Evolutionary conservation across 2,888 invertebrate genomes (phyloP).

Genomic region (Lathronympha strigana): DNA sequence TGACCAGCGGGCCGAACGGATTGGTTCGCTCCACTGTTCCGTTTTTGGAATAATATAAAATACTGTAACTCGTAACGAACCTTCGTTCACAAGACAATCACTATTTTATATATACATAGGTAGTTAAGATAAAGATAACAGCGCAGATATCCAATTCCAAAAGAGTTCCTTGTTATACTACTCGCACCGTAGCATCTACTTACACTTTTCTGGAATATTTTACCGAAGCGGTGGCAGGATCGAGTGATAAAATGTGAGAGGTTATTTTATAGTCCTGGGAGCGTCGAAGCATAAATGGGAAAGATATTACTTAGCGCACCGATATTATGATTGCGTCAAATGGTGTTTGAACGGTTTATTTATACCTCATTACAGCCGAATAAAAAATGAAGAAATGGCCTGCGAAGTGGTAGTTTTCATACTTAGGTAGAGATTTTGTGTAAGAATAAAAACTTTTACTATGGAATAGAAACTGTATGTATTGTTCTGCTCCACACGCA

Average conservation of each 20-base stretch:
- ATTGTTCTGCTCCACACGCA: too few species aligned
- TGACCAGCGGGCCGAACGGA: conserved; percentile 19
- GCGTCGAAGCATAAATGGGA: background rate
- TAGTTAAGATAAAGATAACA: background rate
- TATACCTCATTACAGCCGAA: background rate
- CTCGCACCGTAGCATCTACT: background rate
- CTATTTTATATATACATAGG: background rate
- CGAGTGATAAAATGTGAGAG: conserved; percentile 1
- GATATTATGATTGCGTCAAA: background rate
- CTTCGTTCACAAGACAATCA: background rate
- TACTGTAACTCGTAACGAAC: background rate
- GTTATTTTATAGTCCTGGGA: conserved; percentile 5
- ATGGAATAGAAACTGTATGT: too few species aligned
- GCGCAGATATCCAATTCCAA: background rate
- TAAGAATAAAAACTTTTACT: too few species aligned
- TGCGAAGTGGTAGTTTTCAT: too few species aligned
- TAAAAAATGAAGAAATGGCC: background rate
- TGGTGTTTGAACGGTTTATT: background rate
- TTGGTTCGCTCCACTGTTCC: conserved; percentile 4
- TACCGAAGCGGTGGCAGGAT: background rate
- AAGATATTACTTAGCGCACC: background rate
- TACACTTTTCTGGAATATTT: background rate
- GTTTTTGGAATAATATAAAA: background rate
- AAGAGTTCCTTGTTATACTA: background rate
- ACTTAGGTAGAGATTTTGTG: too few species aligned